phyloP scores from a whole-genome alignment of 2,888 invertebrate species.

The Noctua janthe region DNA sequence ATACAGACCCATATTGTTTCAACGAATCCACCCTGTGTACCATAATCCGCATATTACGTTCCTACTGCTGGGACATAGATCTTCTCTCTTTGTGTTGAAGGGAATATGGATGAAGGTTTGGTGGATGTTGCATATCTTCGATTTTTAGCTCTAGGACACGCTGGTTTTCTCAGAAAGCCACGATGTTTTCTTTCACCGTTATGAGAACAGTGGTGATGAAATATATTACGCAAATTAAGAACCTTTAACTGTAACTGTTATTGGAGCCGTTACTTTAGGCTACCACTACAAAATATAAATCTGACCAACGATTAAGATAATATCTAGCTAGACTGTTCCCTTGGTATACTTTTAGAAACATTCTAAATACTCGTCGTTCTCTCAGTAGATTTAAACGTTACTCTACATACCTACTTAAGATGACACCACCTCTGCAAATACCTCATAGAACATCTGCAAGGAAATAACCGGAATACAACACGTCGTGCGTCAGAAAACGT shows the following conservation, averaged over 20 bases:
- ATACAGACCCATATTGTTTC: neutral
- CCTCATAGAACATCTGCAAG: constrained; percentile 19
- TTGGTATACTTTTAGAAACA: neutral
- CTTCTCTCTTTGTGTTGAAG: neutral
- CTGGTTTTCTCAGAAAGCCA: neutral
- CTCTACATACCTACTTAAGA: neutral
- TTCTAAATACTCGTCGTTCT: neutral
- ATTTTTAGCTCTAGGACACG: neutral
- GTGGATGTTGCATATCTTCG: neutral
- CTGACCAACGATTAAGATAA: neutral
- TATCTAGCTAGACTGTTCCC: neutral
- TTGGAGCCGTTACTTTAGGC: neutral
- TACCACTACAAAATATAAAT: neutral
- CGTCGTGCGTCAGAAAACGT: constrained; percentile 14
- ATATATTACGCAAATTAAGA: neutral
- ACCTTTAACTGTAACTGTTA: neutral
- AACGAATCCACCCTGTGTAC: neutral
- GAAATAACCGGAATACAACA: constrained; percentile 35
- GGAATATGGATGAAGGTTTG: neutral
- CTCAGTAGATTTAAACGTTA: neutral
- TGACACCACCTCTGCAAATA: constrained; percentile 3
- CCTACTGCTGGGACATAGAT: neutral
- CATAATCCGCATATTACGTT: neutral
- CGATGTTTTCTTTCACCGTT: neutral
- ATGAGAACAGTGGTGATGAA: neutral